Base-by-base conservation (phyloP, 2,797 vertebrate genomes). In the Mastacembelus armatus region DNA sequence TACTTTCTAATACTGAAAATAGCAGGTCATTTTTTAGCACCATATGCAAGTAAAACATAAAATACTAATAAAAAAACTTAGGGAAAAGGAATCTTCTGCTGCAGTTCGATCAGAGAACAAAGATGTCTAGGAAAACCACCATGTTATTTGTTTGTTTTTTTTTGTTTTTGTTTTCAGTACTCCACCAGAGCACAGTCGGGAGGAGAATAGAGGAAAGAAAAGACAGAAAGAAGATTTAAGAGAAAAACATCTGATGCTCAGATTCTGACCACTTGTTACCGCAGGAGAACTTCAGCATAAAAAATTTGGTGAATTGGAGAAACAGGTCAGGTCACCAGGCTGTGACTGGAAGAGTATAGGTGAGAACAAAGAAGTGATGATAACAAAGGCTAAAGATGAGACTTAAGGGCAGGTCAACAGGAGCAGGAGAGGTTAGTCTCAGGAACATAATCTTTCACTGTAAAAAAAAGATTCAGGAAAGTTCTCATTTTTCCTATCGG, bases 41-140 rank as follows among this genome's bases (percentile, higher is more conserved):
- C n/a, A n/a, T n/a, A n/a, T n/a, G n/a, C n/a, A n/a, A n/a, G n/a
- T n/a, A n/a, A n/a, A n/a, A n/a, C n/a, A n/a, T n/a, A n/a, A n/a
- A n/a, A n/a, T n/a, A n/a, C n/a, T n/a, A n/a, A n/a, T n/a, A n/a
- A n/a, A n/a, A n/a, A n/a, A n/a, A n/a, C n/a, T n/a, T n/a, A n/a
- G n/a, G n/a, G n/a, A n/a, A n/a, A n/a, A n/a, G n/a, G n/a, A n/a
- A n/a, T n/a, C n/a, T n/a, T n/a, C n/a, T n/a, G n/a, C n/a, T n/a
- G n/a, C n/a, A n/a, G n/a, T n/a, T n/a, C n/a, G n/a, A n/a, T n/a
- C n/a, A n/a, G n/a, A n/a, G n/a, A n/a, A n/a, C n/a, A n/a, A n/a
- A n/a, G n/a, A n/a, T n/a, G n/a, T n/a, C n/a, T 66, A 54, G 45
- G 61, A 77, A 74, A 80, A 74, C 35, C 19, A 58, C 64, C 44